Evolutionary conservation across 2,888 invertebrate genomes (phyloP).

Genomic region (Drosophila seclusa): DNA sequence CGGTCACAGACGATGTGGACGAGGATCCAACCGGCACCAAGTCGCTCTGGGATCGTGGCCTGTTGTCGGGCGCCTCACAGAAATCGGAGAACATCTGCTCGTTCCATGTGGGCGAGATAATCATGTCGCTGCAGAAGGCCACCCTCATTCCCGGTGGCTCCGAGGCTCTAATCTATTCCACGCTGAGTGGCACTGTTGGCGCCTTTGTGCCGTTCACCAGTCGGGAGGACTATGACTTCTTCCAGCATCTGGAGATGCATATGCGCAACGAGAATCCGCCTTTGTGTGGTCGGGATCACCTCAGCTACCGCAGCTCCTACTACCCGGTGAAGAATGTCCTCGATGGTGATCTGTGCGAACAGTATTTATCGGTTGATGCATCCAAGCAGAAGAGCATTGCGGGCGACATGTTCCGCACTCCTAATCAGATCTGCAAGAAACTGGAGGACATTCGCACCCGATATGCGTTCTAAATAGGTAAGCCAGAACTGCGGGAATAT

Average conservation of each 20-base stretch:
- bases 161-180: conserved; percentile 98
- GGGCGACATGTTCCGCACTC: conserved; percentile 96
- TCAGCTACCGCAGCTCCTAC: conserved; percentile 98
- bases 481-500: conserved; percentile 4
- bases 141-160: conserved; percentile 99
- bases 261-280: conserved; percentile 99
- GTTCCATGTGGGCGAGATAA: conserved; percentile 98
- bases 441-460: conserved; percentile 99
- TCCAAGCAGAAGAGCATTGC: conserved; percentile 97
- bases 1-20: conserved; percentile 98
- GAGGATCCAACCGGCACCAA: conserved; percentile 99
- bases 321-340: conserved; percentile 97
- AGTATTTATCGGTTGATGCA: conserved; percentile 97
- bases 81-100: conserved; percentile 97
- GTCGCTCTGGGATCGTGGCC: conserved; percentile 97
- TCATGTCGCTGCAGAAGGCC: conserved; percentile 97
- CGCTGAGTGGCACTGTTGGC: conserved; percentile 96
- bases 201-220: conserved; percentile 97
- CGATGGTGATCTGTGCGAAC: conserved; percentile 99
- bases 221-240: conserved; percentile 99
- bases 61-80: conserved; percentile 98
- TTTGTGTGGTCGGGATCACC: conserved; percentile 98
- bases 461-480: conserved; percentile 95
- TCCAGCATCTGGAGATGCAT: conserved; percentile 99
- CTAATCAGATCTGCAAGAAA: conserved; percentile 99